Evolutionary conservation across 2,888 invertebrate genomes (phyloP).

Genomic region (Lottia gigantea): DNA sequence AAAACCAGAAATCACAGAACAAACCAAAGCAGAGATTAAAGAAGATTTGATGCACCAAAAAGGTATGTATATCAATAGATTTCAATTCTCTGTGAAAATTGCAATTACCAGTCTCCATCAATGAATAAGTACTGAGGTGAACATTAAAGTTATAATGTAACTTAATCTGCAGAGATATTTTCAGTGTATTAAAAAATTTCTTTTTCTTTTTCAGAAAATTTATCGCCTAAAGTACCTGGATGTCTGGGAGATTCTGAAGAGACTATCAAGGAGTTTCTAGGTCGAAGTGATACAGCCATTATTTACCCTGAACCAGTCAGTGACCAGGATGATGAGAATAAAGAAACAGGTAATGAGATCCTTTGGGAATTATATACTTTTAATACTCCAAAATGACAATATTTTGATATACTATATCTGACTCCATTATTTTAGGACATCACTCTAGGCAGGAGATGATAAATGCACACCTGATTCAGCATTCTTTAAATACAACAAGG

Average conservation of each 20-base stretch:
- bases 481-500: too few relatives aligned
- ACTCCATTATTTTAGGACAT: not conserved
- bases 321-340: constrained; percentile 53
- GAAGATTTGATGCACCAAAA: constrained; percentile 14
- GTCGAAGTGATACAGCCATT: constrained; percentile 72
- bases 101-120: too few relatives aligned
- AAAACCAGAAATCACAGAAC: constrained; percentile 2
- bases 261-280: constrained; percentile 70
- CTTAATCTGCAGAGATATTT: too few relatives aligned
- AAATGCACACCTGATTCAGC: too few relatives aligned
- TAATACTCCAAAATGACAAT: not conserved
- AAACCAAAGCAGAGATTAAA: constrained; percentile 16
- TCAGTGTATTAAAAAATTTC: too few relatives aligned
- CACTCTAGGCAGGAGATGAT: too few relatives aligned
- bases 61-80: not conserved
- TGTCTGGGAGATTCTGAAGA: constrained; percentile 37
- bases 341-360: constrained; percentile 13
- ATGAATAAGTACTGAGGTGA: too few relatives aligned
- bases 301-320: constrained; percentile 71
- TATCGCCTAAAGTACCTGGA: constrained; percentile 26
- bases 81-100: too few relatives aligned
- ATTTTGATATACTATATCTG: not conserved
- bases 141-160: too few relatives aligned
- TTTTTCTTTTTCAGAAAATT: constrained; percentile 3
- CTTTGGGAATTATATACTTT: too few relatives aligned